Evolutionary conservation across 2,113 vertebrate species (phyloP), one percentile per base, ranked within the genome.

Genomic region (Galemys pyrenaicus): DNA sequence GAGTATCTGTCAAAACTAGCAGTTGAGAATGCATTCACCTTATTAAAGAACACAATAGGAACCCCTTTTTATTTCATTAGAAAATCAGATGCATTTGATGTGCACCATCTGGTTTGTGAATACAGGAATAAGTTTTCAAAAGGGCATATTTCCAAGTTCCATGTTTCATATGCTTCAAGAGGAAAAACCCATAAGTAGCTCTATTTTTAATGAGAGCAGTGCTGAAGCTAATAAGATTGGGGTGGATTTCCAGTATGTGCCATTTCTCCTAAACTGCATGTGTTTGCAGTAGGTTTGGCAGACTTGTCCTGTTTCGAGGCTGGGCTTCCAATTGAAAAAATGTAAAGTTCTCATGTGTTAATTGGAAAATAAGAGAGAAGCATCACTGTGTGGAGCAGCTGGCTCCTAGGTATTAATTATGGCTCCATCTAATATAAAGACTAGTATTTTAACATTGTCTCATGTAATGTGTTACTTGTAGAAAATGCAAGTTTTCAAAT

Each of bases 61-160:
- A 96, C 89, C 95, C 92, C 97, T 97, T 96, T 91, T 95, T 96
- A 97, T 96, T 97, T 98, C 98, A 97, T 98, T 98, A 92, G 97
- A 97, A 97, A 97, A 96, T 92, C 75, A 96, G 92, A 94, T 90
- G 79, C 83, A 92, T 85, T 86, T 94, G 91, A 97, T 96, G 96
- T 32, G 96, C 89, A 87, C 98, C 98, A 98, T 98, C 98, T 98
- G 98, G 94, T 97, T 98, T 97, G 95, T 96, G 97, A 98, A 98
- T 96, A 93, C 96, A 97, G 80, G 84, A 96, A 71, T 85, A 78
- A 41, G 46, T 79, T 89, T 94, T 91, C 91, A 91, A 89, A 87
- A 94, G 87, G 96, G 95, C 94, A 87, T 56, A n/a, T 71, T 92
- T 97, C 95, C 96, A 96, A 97, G 80, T 92, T 94, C 75, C 91